Evolutionary conservation across 2,113 vertebrate species (phyloP).

Genomic region (Antigone vipio): DNA sequence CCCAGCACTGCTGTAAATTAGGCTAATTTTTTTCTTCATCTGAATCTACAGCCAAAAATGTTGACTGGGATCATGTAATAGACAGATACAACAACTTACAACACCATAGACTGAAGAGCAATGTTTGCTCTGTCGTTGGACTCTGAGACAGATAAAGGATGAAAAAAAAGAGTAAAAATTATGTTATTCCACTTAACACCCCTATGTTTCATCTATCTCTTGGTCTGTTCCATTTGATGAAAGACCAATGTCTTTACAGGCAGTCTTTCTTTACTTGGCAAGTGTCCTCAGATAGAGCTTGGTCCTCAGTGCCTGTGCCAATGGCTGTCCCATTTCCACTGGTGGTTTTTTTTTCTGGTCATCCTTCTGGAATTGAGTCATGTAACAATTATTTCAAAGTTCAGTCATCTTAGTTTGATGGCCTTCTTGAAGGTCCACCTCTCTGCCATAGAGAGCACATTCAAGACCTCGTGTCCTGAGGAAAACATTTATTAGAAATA

Average conservation of each 20-base stretch:
- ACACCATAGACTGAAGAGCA: neutral
- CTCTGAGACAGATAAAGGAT: neutral
- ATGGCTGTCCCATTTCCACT: neutral
- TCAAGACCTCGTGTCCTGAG: neutral
- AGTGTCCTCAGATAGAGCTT: neutral
- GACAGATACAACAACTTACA: neutral
- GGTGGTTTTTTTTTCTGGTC: neutral
- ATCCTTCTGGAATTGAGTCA: neutral
- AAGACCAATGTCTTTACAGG: neutral
- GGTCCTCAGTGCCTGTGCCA: neutral
- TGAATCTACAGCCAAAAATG: neutral
- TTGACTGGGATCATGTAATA: neutral
- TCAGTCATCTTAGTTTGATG: neutral
- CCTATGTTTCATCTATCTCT: neutral
- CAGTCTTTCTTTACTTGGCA: neutral
- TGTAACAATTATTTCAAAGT: neutral
- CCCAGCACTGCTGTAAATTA: neutral
- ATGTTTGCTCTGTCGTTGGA: neutral
- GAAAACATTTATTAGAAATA: neutral
- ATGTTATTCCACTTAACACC: neutral
- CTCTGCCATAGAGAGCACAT: neutral
- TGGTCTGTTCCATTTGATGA: neutral
- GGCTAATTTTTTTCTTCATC: neutral
- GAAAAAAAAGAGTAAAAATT: neutral
- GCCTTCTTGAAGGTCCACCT: neutral